A percentile compares a stretch with the other conserved stretches of the same genome.
These are phyloP conservation scores for Trichoplusia ni DNA, from an alignment of 1,140 invertebrate genomes.

Conservation along the genomic window DNA sequence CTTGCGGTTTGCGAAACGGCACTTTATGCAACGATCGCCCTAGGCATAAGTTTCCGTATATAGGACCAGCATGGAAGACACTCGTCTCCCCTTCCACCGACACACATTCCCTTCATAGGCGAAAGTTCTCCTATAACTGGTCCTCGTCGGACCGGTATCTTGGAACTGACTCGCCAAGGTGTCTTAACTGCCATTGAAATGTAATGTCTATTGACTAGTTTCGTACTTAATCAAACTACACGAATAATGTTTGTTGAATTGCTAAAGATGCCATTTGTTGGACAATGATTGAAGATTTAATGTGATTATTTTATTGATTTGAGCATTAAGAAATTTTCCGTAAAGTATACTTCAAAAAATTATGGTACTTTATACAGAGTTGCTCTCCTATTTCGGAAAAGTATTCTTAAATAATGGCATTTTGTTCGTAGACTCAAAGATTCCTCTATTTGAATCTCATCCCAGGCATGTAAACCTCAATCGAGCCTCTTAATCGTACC, in stretches of 20 bases:
- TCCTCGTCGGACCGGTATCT: slow-evolving; percentile 54
- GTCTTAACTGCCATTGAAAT: slow-evolving; percentile 60
- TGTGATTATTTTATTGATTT: too few relatives aligned
- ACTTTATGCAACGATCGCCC: slow-evolving; percentile 59
- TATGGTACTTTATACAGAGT: too few relatives aligned
- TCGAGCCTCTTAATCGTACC: slow-evolving; percentile 14
- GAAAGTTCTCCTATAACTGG: slow-evolving; percentile 52
- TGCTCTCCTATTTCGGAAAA: too few relatives aligned
- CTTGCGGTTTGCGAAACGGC: slow-evolving; percentile 61
- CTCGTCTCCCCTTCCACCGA: slow-evolving; percentile 19
- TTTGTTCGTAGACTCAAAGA: too few relatives aligned
- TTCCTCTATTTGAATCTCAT: too few relatives aligned
- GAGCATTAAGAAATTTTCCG: too few relatives aligned
- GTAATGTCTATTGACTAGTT: slow-evolving; percentile 49
- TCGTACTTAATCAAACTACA: slow-evolving; percentile 18
- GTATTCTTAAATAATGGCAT: too few relatives aligned
- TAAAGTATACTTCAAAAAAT: too few relatives aligned
- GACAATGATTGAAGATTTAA: slow-evolving; percentile 3
- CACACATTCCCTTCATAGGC: slow-evolving; percentile 26
- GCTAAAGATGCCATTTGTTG: slow-evolving; percentile 12
- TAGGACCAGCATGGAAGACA: slow-evolving; percentile 40
- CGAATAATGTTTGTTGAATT: slow-evolving; percentile 18
- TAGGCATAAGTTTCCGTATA: slow-evolving; percentile 42
- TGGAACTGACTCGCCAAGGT: slow-evolving; percentile 52
- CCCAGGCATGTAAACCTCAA: not conserved